A percentile compares a stretch with the other conserved stretches of the same genome.
Conservation (phyloP, 2,888 invertebrate genomes). For the Heliconius charithonia region DNA sequence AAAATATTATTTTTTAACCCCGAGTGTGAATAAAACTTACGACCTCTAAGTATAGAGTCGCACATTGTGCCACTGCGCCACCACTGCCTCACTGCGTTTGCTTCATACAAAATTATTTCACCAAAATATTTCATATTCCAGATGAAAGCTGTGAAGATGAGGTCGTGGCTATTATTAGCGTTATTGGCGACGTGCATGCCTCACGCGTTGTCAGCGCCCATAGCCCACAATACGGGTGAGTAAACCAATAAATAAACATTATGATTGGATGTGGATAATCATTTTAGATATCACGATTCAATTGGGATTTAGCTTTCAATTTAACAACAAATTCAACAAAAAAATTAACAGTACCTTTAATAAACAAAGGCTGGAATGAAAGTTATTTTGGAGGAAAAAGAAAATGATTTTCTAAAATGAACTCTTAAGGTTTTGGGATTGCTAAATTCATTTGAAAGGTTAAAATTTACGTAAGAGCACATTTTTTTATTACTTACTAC, state of each 20-base stretch:
- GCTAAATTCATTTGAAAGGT: too few species aligned
- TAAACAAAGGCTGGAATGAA: too few species aligned
- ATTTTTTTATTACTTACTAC: too few species aligned
- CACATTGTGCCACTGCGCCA: background rate
- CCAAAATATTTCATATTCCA: constrained; percentile 24
- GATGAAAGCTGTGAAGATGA: constrained; percentile 30
- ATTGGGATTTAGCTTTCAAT: background rate
- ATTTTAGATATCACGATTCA: background rate
- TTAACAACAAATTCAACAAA: too few species aligned
- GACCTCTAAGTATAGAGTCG: background rate
- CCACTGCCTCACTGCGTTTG: background rate
- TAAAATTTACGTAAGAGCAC: too few species aligned
- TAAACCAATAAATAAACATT: background rate
- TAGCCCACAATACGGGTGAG: constrained; percentile 40
- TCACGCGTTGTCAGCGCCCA: constrained; percentile 32
- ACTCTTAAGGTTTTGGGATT: too few species aligned
- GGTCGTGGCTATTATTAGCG: constrained; percentile 25
- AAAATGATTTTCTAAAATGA: too few species aligned
- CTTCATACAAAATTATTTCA: background rate
- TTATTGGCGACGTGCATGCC: constrained; percentile 17
- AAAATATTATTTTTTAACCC: background rate
- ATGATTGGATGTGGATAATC: background rate
- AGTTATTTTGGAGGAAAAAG: too few species aligned
- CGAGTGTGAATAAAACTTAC: background rate
- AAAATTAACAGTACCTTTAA: too few species aligned